Evolutionary conservation across 2,888 invertebrate species (phyloP).

Genomic region (Drosophila demipolita): DNA sequence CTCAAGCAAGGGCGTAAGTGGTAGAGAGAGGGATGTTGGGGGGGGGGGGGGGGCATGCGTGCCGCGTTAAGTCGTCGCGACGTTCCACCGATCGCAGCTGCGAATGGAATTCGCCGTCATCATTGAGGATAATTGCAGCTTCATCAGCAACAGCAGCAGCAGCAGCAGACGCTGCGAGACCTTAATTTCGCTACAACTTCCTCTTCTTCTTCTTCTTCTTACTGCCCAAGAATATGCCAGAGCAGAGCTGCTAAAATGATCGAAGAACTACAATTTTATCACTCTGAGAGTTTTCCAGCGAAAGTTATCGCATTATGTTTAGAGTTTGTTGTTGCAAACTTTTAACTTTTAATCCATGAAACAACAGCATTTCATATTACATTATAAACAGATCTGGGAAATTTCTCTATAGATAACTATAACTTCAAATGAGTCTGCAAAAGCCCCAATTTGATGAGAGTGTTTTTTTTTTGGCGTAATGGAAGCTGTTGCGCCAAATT

Average conservation of each 20-base stretch:
- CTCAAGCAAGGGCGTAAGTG: background rate
- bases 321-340: background rate
- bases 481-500: slow-evolving; percentile 21
- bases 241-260: slow-evolving; percentile 19
- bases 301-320: slow-evolving; percentile 28
- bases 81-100: slow-evolving; percentile 60
- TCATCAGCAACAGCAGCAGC: slow-evolving; percentile 24
- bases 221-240: slow-evolving; percentile 17
- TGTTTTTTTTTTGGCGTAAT: background rate
- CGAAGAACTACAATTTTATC: slow-evolving; percentile 4
- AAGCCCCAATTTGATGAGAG: background rate
- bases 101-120: slow-evolving; percentile 76
- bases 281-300: slow-evolving; percentile 27
- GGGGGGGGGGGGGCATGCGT: background rate
- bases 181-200: slow-evolving; percentile 25
- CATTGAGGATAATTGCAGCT: slow-evolving; percentile 75
- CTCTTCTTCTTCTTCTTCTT: background rate
- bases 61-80: slow-evolving; percentile 3
- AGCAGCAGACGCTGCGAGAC: slow-evolving; percentile 22
- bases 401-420: background rate
- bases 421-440: background rate
- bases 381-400: background rate
- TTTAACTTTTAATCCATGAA: background rate
- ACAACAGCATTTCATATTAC: background rate
- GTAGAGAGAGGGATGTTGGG: background rate